A percentile compares a stretch with the other conserved stretches of the same genome.
Conservation (phyloP, 2,113 vertebrate genomes). For the Passerina amoena region DNA sequence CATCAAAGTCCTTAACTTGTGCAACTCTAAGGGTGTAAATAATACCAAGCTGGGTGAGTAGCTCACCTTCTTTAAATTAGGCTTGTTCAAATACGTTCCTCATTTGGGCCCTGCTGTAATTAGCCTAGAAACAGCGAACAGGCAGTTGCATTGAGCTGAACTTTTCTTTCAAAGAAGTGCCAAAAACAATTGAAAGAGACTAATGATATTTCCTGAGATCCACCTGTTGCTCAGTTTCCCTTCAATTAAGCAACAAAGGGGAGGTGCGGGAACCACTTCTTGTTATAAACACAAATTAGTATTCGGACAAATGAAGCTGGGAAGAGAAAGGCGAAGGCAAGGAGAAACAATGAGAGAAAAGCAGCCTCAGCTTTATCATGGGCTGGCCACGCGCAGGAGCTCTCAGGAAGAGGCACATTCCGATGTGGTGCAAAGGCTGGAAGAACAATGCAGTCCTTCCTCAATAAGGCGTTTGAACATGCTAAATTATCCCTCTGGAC, state of each 20-base stretch:
- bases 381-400: not conserved
- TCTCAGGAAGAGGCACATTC: constrained; percentile 59
- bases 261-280: constrained; percentile 15
- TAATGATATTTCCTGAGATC: constrained; percentile 60
- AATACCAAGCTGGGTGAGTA: not conserved
- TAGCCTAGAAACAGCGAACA: not conserved
- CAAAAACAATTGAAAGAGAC: constrained; percentile 44
- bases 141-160: constrained; percentile 14
- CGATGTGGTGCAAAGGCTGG: not conserved
- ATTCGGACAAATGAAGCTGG: not conserved
- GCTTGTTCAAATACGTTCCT: not conserved
- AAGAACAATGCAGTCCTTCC: constrained; percentile 58
- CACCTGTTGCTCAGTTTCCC: constrained; percentile 63
- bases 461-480: constrained; percentile 56
- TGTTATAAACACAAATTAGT: constrained; percentile 60
- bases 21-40: not conserved
- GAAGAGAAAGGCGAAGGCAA: not conserved
- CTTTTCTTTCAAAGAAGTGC: constrained; percentile 44
- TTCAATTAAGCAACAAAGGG: constrained; percentile 51
- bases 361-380: constrained; percentile 20
- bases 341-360: constrained; percentile 34
- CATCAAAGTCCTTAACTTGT: not conserved
- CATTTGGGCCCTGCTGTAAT: not conserved
- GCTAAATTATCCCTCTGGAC: constrained; percentile 63
- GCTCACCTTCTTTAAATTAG: constrained; percentile 10